Evolutionary conservation across 2,888 invertebrate genomes (phyloP).

Genomic region (Catonia carolina): DNA sequence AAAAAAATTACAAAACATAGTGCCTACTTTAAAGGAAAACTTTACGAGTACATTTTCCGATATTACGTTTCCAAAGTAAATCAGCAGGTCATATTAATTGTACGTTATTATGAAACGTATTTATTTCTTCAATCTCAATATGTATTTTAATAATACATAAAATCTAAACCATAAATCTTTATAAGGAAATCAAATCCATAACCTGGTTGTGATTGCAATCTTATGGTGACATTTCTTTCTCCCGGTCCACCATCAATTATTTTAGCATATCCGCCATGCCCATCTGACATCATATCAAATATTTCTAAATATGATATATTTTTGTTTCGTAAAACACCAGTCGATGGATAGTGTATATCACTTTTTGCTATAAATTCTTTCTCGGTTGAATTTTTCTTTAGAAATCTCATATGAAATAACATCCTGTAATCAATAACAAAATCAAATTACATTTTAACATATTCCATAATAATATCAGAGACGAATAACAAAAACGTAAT

Average conservation of each 20-base stretch:
- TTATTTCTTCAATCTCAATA: too few relatives aligned
- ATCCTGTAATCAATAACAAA: background rate
- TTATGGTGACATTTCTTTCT: background rate
- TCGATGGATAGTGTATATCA: background rate
- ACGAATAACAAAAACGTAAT: too few relatives aligned
- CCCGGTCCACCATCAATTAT: background rate
- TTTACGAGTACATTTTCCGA: too few relatives aligned
- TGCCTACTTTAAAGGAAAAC: too few relatives aligned
- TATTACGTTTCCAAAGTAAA: too few relatives aligned
- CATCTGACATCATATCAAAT: background rate
- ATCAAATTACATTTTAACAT: too few relatives aligned
- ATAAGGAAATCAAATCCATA: conserved; percentile 3
- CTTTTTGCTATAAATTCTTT: background rate
- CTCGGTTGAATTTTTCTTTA: background rate
- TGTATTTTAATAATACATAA: too few relatives aligned
- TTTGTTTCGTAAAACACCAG: background rate
- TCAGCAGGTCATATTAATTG: too few relatives aligned
- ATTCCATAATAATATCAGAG: too few relatives aligned
- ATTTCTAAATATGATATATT: conserved; percentile 2
- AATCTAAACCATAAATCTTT: background rate
- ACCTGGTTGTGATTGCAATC: background rate
- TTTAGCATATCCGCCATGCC: background rate
- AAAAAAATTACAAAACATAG: too few relatives aligned
- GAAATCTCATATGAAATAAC: background rate
- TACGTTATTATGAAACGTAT: too few relatives aligned